Conservation (phyloP, 2,888 invertebrate genomes). For the Oxystoma pomonae region DNA sequence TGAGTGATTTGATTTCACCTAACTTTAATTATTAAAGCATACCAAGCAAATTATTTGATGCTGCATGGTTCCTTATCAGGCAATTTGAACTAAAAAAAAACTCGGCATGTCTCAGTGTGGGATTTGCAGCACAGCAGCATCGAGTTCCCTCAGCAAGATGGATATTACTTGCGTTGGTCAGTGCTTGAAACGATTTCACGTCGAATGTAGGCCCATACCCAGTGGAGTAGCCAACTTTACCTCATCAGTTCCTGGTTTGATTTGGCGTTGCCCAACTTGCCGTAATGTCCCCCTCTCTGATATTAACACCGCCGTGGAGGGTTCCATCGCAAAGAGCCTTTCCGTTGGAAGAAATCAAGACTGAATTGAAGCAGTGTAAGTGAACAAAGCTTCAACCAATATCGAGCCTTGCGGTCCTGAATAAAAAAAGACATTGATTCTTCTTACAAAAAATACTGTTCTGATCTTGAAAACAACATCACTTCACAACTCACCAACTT, state of each 20-base stretch:
- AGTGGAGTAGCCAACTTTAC: not conserved
- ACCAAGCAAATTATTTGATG: not conserved
- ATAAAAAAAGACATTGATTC: too few species aligned
- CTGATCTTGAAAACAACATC: too few species aligned
- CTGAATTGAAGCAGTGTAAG: not conserved
- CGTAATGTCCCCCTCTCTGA: not conserved
- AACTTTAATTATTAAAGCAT: not conserved
- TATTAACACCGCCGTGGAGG: not conserved
- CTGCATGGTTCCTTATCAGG: not conserved
- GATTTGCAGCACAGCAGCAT: not conserved
- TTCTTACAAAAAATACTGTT: too few species aligned
- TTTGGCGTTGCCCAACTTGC: not conserved
- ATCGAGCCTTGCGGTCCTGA: too few species aligned
- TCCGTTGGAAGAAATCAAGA: too few species aligned
- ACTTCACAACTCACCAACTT: too few species aligned
- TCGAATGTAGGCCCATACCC: not conserved
- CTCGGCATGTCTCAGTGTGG: not conserved
- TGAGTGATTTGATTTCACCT: not conserved
- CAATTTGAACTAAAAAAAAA: not conserved
- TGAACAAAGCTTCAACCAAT: not conserved
- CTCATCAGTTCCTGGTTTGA: not conserved
- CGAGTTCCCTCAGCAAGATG: not conserved
- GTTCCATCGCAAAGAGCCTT: too few species aligned
- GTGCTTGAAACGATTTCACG: not conserved
- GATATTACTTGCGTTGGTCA: not conserved